Evolutionary conservation across 2,888 invertebrate genomes (phyloP), one percentile per base, ranked within the genome.

Genomic region (Melieria crassipennis): DNA sequence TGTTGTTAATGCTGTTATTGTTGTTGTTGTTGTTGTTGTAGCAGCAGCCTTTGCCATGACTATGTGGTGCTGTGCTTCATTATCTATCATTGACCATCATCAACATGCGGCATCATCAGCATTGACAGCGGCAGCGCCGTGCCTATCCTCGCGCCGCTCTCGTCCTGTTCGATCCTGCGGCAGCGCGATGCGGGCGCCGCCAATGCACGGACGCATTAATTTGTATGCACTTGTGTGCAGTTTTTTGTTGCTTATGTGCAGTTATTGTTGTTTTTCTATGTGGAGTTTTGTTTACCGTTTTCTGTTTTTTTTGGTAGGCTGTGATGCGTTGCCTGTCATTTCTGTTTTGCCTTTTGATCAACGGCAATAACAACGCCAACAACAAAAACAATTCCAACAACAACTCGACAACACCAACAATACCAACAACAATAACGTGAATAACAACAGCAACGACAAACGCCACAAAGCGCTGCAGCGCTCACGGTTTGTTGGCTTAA

Each of bases 21-120:
- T 16, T 16, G 74, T 72, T 63, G 16, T 16, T 16, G 74, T 72
- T 63, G 73, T 55, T 75, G 71, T 67, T 72, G 71, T 66, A 77
- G 70, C 65, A 73, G 65, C 73, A 72, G 55, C 46, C 55, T 30
- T 30, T 30, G 30, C 30, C 30, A 30, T 30, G 30, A 30, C 30
- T 30, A 30, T 56, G 57, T 61, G 43, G 64, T 60, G 45, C 64
- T 50, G 56, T 16, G 43, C 55, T 57, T 70, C 70, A 73, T 76
- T 77, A 77, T 77, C 76, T 75, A 74, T 74, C 74, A 72, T 65
- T 75, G 75, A 74, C 73, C 73, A 75, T 74, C 74, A 70, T 70
- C 71, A 68, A 61, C 67, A 72, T 45, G 60, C 57, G 67, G 50
- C 62, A 69, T 46, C 62, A 62, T 61, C 62, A 69, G 55, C n/a